Percentiles rank a stretch among this genome's conserved stretches.
Conservation (phyloP, 1,140 invertebrate genomes). For the Episyrphus balteatus region DNA sequence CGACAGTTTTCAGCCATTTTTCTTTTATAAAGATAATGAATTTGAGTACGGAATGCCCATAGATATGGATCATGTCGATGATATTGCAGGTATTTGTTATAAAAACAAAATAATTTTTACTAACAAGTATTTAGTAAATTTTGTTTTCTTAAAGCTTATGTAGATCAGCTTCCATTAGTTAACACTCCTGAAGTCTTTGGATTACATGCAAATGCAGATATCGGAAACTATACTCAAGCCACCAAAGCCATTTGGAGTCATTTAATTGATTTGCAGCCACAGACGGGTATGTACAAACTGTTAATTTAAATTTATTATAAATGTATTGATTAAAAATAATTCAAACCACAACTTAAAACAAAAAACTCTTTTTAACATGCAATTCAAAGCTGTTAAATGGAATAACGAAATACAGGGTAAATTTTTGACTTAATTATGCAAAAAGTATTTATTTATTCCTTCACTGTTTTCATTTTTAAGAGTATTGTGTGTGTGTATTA, state of each 20-base stretch:
- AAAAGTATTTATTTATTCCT: too few species aligned
- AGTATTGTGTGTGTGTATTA: too few species aligned
- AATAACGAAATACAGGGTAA: too few species aligned
- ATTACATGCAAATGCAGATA: slow-evolving; percentile 85
- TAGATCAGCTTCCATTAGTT: slow-evolving; percentile 58
- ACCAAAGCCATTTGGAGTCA: slow-evolving; percentile 72
- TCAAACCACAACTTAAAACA: too few species aligned
- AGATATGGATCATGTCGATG: slow-evolving; percentile 37
- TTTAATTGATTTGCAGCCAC: slow-evolving; percentile 76
- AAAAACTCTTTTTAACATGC: too few species aligned
- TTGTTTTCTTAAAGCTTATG: slow-evolving; percentile 30
- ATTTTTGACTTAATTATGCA: too few species aligned
- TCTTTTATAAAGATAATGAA: slow-evolving; percentile 65
- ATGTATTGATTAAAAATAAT: too few species aligned
- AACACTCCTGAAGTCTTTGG: slow-evolving; percentile 82
- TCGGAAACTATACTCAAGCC: slow-evolving; percentile 78
- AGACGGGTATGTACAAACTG: slow-evolving; percentile 56
- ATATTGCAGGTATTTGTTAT: neutral
- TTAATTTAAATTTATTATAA: too few species aligned
- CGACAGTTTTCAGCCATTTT: slow-evolving; percentile 77
- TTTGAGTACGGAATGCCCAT: slow-evolving; percentile 71
- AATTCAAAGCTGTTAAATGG: too few species aligned
- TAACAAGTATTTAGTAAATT: neutral
- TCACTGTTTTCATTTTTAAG: too few species aligned
- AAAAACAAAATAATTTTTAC: neutral